Evolutionary conservation across 37 sponge, comb jelly and placozoan genomes (phyloP), one percentile per base, ranked within the genome.

Genomic region (Spongia lamella): DNA sequence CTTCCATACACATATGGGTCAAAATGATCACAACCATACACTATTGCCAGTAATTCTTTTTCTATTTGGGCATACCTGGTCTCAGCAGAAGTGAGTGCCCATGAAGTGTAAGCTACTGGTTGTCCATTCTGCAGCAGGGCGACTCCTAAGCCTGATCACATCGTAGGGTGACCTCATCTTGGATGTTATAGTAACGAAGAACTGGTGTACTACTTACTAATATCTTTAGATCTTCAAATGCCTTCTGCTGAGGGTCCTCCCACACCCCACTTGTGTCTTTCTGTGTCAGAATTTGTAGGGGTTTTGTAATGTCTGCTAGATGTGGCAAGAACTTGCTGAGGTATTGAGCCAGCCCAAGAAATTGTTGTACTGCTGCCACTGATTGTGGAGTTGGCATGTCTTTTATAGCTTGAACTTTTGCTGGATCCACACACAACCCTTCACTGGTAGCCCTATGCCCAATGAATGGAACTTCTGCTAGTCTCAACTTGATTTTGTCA

Each of bases 1-100:
- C 76, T 56, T 19, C 84, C 84, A 61, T 76, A 83, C 31, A 75
- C 22, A n/a, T 83, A 83, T 3, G 59, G 36, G 0, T 76, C 70
- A 61, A 83, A 76, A 75, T 76, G 76, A 17, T 83, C 71, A 69
- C 77, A 83, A 3, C 60, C 83, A 40, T 57, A 83, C 22, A 83
- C 76, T 13, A 83, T 83, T 39, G 83, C 83, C n/a, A 83, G 54
- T 31, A 83, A 37, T 64, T 83, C 77, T 38, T 83, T 83, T 59
- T 83, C 77, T 21, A 76, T 83, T 51, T 83, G 77, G 2, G 83
- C 83, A 57, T 66, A 75, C 0, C 62, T 68, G 14, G 75, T 73
- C 59, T 83, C 76, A 19, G 76, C 29, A 6, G 56, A 36, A 7
- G 83, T 60, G 19, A 75, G 47, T 43, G 47, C 47, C 47, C 9